Evolutionary conservation across 2,888 invertebrate species (phyloP).

Genomic region (Amphiduros pacificus): DNA sequence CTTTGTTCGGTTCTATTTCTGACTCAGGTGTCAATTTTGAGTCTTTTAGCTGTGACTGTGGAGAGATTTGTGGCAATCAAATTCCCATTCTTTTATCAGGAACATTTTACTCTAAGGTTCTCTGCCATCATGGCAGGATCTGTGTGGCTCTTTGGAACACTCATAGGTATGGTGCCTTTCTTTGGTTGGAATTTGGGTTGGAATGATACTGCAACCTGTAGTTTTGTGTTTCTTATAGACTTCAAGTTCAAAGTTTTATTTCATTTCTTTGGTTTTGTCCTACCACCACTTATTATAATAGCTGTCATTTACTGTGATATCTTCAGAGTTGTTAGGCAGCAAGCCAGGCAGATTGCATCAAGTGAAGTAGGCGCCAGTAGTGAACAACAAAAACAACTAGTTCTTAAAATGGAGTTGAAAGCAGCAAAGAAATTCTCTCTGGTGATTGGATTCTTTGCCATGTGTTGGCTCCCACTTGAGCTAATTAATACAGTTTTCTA

Average conservation of each 20-base stretch:
- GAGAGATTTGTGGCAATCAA: slow-evolving; percentile 2
- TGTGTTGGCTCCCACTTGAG: slow-evolving; percentile 52
- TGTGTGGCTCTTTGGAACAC: slow-evolving; percentile 39
- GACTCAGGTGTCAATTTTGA: not conserved
- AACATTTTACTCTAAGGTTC: too few relatives aligned
- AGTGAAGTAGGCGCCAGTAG: not conserved
- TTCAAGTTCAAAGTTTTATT: slow-evolving; percentile 53
- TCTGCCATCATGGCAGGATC: too few relatives aligned
- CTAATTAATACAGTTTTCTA: slow-evolving; percentile 39
- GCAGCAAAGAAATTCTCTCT: slow-evolving; percentile 48
- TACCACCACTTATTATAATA: slow-evolving; percentile 44
- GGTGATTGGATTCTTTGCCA: slow-evolving; percentile 44
- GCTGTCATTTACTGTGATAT: slow-evolving; percentile 46
- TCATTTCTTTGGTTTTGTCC: slow-evolving; percentile 47
- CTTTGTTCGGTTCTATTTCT: not conserved
- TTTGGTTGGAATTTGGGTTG: slow-evolving; percentile 44
- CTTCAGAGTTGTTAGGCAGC: slow-evolving; percentile 41
- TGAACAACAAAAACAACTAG: not conserved
- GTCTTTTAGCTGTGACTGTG: not conserved
- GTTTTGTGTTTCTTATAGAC: slow-evolving; percentile 45
- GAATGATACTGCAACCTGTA: slow-evolving; percentile 32
- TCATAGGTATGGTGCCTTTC: slow-evolving; percentile 47
- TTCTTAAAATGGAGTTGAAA: slow-evolving; percentile 25
- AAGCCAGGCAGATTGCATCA: slow-evolving; percentile 36
- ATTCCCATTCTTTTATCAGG: slow-evolving; percentile 1